phyloP scores from a whole-genome alignment of 2,888 invertebrate species.

The Pterostichus niger region DNA sequence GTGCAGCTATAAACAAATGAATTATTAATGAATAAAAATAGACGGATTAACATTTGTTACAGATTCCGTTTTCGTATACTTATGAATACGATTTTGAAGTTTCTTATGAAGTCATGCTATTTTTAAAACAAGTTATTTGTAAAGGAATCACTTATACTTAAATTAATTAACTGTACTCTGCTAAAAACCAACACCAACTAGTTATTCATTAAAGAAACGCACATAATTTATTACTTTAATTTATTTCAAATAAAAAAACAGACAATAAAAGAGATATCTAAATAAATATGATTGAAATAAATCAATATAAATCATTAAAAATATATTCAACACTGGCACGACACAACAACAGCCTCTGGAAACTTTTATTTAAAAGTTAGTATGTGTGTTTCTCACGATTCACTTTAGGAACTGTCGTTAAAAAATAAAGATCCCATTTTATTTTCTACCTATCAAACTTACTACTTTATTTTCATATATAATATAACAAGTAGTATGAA shows the following conservation, averaged over 20 bases:
- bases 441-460: too few relatives aligned
- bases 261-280: slow-evolving; percentile 14
- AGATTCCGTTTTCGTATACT: slow-evolving; percentile 52
- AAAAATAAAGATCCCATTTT: too few relatives aligned
- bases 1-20: slow-evolving; percentile 30
- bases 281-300: slow-evolving; percentile 16
- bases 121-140: slow-evolving; percentile 49
- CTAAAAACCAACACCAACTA: slow-evolving; percentile 23
- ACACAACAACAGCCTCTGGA: background rate
- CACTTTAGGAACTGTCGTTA: slow-evolving; percentile 21
- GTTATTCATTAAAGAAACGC: slow-evolving; percentile 37
- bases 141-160: slow-evolving; percentile 6
- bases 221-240: slow-evolving; percentile 37
- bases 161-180: background rate
- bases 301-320: background rate
- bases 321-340: slow-evolving; percentile 39
- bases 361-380: slow-evolving; percentile 28
- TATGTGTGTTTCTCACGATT: slow-evolving; percentile 35
- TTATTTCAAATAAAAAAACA: slow-evolving; percentile 6
- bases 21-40: slow-evolving; percentile 42
- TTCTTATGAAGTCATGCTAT: slow-evolving; percentile 53
- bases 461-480: too few relatives aligned
- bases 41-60: slow-evolving; percentile 52
- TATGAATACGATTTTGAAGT: slow-evolving; percentile 56
- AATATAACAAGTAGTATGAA: too few relatives aligned